Base-by-base conservation (phyloP, 2,113 vertebrate species). In the Camelus dromedarius region DNA sequence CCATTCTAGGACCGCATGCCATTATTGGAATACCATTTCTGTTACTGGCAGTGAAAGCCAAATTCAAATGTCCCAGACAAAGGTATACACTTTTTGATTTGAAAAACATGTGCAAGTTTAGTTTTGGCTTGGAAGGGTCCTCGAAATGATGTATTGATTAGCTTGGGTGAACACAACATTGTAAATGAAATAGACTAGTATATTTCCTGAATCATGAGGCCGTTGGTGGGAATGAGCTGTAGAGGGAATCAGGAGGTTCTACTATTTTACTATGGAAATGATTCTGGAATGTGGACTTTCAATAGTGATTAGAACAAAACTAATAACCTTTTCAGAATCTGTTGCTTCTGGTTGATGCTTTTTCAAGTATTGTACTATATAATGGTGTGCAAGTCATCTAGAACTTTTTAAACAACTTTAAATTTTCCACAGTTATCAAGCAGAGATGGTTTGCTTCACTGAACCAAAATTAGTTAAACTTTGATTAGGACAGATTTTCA, bases 1-100 rank as follows among this genome's bases (percentile, higher is more conserved):
- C 97, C 93, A 98, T 3, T 14, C 89, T 0, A 0, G 94, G 54
- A 88, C 73, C 70, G 95, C 94, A 82, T 97, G 95, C 80, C 89
- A 67, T 2, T 6, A 48, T n/a, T 96, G 89, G 86, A 97, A 94
- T 85, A 85, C 52, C 16, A 82, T 85, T 64, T 96, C 91, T 79
- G 66, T 98, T 95, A 94, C 90, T 96, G 6, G 0, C 32, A 80
- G 84, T 92, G 46, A 97, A 94, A 96, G 9, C 28, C 97, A 98
- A 97, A 93, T 80, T 90, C 92, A 79, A 85, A 72, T 67, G 15
- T 42, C 30, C 79, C 73, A 81, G 95, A 81, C 52, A 96, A 81
- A 90, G 81, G 76, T 0, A 15, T 28, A 32, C 14, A 58, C 10
- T 54, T 96, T 97, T 97, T 50, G 16, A 89, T 72, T 35, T 67